Evolutionary conservation across 23 tunicate genomes (phyloP).

Genomic region (Clavelina lepadiformis): DNA sequence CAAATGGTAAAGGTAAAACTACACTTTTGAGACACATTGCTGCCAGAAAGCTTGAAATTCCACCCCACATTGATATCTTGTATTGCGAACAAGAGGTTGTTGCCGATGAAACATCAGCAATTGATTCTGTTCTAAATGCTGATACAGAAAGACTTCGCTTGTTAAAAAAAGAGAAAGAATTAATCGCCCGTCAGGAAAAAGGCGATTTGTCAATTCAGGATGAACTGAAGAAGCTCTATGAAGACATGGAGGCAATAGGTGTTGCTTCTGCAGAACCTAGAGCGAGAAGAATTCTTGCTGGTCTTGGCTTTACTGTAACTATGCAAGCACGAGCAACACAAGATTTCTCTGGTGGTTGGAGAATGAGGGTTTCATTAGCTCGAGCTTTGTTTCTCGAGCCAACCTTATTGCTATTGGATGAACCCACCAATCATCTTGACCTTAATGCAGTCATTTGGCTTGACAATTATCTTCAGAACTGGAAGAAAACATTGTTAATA

Average conservation of each 20-base stretch:
- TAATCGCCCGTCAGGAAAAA: conserved; percentile 50
- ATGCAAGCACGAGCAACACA: conserved; percentile 89
- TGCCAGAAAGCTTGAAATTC: conserved; percentile 71
- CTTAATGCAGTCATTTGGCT: conserved; percentile 99
- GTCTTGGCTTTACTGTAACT: conserved; percentile 87
- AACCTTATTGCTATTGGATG: conserved; percentile 87
- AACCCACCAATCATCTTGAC: conserved; percentile 99
- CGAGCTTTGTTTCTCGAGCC: conserved; percentile 97
- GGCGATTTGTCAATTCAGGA: conserved; percentile 87
- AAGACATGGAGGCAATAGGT: conserved; percentile 92
- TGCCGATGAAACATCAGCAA: conserved; percentile 89
- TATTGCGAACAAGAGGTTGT: conserved; percentile 98
- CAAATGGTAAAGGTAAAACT: conserved; percentile 98
- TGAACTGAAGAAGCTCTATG: conserved; percentile 81
- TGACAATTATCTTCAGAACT: conserved; percentile 87
- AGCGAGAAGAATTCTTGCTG: conserved; percentile 92
- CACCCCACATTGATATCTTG: conserved; percentile 88
- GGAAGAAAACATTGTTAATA: conserved; percentile 95
- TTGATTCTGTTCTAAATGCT: conserved; percentile 90
- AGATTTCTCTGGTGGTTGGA: conserved; percentile 99
- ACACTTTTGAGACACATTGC: conserved; percentile 91
- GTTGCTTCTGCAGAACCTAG: conserved; percentile 93
- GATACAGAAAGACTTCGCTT: conserved; percentile 69
- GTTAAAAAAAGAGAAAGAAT: conserved; percentile 61
- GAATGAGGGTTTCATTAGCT: conserved; percentile 99